Percentiles rank a stretch among this genome's conserved stretches.
phyloP scores from a whole-genome alignment of 2,888 invertebrate species.

The Norana najaformis region DNA sequence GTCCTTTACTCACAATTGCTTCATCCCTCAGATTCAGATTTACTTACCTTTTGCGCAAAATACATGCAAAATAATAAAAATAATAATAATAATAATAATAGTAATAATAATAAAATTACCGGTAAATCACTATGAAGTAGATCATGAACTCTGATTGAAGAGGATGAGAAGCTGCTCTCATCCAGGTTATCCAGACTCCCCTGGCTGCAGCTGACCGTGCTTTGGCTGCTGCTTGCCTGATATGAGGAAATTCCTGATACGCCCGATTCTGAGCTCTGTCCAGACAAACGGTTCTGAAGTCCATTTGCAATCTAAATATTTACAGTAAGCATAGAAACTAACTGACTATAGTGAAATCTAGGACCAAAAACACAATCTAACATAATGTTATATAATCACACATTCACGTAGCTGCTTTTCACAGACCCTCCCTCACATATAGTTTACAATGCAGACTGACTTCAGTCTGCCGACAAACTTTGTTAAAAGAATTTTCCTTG shows the following conservation, averaged over 20 bases:
- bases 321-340: neutral
- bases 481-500: neutral
- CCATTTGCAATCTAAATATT: slow-evolving; percentile 27
- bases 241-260: slow-evolving; percentile 48
- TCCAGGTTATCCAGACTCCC: slow-evolving; percentile 72
- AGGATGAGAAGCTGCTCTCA: slow-evolving; percentile 57
- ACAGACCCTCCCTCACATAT: neutral
- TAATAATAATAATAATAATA: too few relatives aligned
- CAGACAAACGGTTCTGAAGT: slow-evolving; percentile 57
- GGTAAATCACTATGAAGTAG: slow-evolving; percentile 3
- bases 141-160: slow-evolving; percentile 60
- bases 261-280: slow-evolving; percentile 64
- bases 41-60: too few relatives aligned
- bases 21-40: too few relatives aligned
- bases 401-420: neutral
- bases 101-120: neutral
- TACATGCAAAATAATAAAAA: too few relatives aligned
- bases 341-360: slow-evolving; percentile 49
- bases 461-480: neutral
- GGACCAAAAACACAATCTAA: slow-evolving; percentile 32
- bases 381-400: neutral
- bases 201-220: slow-evolving; percentile 59
- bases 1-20: too few relatives aligned
- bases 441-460: neutral
- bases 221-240: slow-evolving; percentile 34